Conservation (phyloP, 2,113 vertebrate genomes). For the Rhynchomys soricoides region DNA sequence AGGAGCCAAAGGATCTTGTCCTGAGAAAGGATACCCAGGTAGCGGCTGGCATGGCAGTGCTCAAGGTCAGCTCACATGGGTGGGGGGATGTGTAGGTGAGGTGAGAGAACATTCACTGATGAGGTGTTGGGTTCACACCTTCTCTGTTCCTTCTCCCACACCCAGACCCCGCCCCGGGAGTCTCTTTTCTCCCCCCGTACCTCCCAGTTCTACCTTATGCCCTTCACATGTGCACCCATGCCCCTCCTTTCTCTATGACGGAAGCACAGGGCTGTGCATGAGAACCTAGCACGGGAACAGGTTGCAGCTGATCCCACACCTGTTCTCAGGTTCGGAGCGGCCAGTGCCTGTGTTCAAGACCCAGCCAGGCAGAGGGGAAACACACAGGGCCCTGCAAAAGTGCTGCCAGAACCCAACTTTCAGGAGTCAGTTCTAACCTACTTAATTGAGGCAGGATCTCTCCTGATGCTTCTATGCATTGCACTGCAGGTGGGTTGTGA, state of each 20-base stretch:
- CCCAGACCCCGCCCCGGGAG: neutral
- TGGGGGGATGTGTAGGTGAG: too few relatives aligned
- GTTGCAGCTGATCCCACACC: neutral
- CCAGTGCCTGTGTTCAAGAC: neutral
- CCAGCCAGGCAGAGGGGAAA: neutral
- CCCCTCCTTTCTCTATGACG: neutral
- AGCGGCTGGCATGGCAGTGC: neutral
- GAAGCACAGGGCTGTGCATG: neutral
- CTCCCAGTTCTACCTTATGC: neutral
- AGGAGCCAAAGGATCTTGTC: neutral
- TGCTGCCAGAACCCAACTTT: neutral
- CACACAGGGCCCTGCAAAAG: neutral
- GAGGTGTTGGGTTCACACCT: neutral
- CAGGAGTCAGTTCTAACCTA: neutral
- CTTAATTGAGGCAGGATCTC: neutral
- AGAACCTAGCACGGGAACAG: accelerated
- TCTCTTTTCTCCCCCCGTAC: too few relatives aligned
- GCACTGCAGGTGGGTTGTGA: neutral
- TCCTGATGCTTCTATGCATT: neutral
- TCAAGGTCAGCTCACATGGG: neutral
- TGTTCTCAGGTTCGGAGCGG: neutral
- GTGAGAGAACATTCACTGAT: neutral
- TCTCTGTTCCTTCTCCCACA: neutral
- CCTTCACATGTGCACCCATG: too few relatives aligned
- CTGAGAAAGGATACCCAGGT: neutral